Conservation (phyloP, 2,888 invertebrate species). For the Aleiodes testaceus region DNA sequence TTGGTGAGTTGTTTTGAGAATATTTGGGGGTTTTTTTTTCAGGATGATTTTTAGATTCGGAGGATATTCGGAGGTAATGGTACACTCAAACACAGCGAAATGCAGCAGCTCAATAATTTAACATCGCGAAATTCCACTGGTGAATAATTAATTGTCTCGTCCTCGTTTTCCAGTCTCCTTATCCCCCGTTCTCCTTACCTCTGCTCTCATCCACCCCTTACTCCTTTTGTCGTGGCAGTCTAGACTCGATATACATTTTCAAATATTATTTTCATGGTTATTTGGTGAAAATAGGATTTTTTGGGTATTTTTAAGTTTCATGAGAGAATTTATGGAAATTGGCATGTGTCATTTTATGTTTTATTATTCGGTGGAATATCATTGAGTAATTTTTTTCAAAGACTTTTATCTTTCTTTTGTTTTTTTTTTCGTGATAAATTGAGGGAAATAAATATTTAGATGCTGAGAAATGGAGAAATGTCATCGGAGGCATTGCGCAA, state of each 20-base stretch:
- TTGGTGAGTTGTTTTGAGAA: no score
- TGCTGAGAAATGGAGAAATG: no score
- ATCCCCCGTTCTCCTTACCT: slow-evolving; percentile 41
- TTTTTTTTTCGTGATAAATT: background rate
- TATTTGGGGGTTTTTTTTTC: no score
- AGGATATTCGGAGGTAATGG: slow-evolving; percentile 15
- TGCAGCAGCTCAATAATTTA: slow-evolving; percentile 65
- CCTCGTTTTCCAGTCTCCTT: slow-evolving; percentile 51
- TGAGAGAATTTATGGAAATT: background rate
- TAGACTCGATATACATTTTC: slow-evolving; percentile 40
- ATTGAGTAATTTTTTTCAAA: background rate
- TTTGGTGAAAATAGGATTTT: slow-evolving; percentile 15
- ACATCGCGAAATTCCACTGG: slow-evolving; percentile 66
- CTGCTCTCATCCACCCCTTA: slow-evolving; percentile 40
- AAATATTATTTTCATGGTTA: slow-evolving; percentile 30
- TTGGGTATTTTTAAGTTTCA: background rate
- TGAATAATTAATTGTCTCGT: slow-evolving; percentile 69
- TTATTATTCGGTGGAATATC: no score
- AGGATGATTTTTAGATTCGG: slow-evolving; percentile 19
- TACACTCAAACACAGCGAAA: slow-evolving; percentile 29
- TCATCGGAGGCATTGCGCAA: no score
- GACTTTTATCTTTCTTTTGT: background rate
- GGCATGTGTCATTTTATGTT: background rate
- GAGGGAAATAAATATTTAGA: no score
- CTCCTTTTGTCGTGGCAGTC: slow-evolving; percentile 47